Evolutionary conservation across 2,113 vertebrate genomes (phyloP).

Genomic region (Ameiurus melas): DNA sequence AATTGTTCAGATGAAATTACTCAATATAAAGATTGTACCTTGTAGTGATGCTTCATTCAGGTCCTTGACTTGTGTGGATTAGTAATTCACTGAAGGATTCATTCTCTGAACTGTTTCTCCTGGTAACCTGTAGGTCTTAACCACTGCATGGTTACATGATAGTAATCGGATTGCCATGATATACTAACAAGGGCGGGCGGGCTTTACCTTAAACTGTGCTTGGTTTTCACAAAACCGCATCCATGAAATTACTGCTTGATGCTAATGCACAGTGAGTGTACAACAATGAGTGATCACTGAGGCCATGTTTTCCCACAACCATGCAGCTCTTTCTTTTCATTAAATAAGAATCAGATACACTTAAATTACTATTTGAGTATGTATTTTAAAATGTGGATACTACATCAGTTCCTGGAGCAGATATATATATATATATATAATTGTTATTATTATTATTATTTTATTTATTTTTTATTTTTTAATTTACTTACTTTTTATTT

Average conservation of each 20-base stretch:
- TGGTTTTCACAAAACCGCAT: no score
- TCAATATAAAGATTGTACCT: neutral
- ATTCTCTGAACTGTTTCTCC: neutral
- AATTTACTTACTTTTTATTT: no score
- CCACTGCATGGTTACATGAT: neutral
- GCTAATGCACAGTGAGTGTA: neutral
- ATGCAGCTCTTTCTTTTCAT: neutral
- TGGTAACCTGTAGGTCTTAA: neutral
- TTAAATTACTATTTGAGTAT: neutral
- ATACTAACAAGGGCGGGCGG: neutral
- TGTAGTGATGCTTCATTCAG: neutral
- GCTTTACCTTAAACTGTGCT: neutral
- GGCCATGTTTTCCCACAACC: neutral
- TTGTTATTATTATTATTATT: no score
- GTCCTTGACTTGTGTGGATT: slow-evolving; percentile 7
- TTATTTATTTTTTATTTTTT: no score
- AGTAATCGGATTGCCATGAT: neutral
- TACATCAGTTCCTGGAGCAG: neutral
- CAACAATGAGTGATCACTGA: neutral
- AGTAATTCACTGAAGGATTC: neutral
- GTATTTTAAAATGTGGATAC: neutral
- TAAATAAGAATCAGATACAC: neutral
- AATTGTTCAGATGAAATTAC: neutral
- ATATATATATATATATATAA: no score
- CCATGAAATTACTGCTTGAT: neutral